Base-by-base conservation (phyloP, 2,113 vertebrate genomes). In the Castor canadensis region DNA sequence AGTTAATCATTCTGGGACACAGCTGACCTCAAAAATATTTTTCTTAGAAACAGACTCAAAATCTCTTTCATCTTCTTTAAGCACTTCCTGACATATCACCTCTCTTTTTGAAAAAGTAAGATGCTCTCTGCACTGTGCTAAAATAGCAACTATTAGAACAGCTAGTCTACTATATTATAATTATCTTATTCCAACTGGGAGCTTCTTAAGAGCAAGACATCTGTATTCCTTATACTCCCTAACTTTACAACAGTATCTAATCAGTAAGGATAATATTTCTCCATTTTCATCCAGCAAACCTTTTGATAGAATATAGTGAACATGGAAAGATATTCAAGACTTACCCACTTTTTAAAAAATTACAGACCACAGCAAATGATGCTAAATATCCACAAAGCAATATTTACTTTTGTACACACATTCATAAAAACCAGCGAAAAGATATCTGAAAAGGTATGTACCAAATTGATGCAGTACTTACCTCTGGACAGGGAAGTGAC, bases 11-110 rank as follows among this genome's bases (percentile, higher is more conserved):
- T 90, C 43, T 81, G 28, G 54, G 24, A 47, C 58, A 90, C 20
- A 95, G 56, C 0, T 93, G 72, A 94, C 16, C 40, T 40, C n/a
- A 24, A 96, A 95, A 95, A 89, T 92, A 93, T 10, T 86, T 80
- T 66, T 64, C 56, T 88, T 67, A 93, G 56, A 92, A 84, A 94
- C 32, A 69, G 22, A 95, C 38, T 45, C 26, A 62, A 76, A 90
- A 77, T 87, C 20, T 43, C 81, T 88, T 85, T 97, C 38, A 79
- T 60, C n/a, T 81, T 89, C 58, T 91, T 47, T 81, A 85, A 76
- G 52, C 5, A 93, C 35, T 93, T 43, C 30, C 3, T 83, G 58
- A 95, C 45, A 82, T 20, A 24, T 62, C 82, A 81, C n/a, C 30
- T 91, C 35, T 89, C 19, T 89, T 84, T 91, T 54, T 91, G 9